Conservation (phyloP, 2,797 vertebrate species). For the Orientallactaga sibirica region DNA sequence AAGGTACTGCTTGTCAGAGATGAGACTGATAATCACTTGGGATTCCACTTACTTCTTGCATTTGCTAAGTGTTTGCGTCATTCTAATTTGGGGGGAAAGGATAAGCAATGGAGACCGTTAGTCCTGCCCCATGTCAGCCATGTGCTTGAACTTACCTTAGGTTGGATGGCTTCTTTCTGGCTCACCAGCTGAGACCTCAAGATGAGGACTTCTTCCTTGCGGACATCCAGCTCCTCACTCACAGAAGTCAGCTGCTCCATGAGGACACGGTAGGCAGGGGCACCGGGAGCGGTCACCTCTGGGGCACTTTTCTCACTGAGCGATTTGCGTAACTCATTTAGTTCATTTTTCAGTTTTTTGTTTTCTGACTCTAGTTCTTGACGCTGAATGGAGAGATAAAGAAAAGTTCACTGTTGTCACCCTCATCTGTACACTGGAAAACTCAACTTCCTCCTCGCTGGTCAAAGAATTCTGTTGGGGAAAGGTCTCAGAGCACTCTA, state of each 20-base stretch:
- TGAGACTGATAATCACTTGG: conserved; percentile 27
- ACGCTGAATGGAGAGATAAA: conserved; percentile 89
- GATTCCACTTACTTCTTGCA: conserved; percentile 15
- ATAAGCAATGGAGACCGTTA: neutral
- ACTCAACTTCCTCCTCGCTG: neutral
- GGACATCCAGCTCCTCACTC: conserved; percentile 97
- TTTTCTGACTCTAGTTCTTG: conserved; percentile 99
- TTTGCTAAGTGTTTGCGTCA: neutral
- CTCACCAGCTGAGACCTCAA: conserved; percentile 98
- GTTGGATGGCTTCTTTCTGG: conserved; percentile 97
- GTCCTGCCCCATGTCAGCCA: neutral
- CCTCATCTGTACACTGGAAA: neutral
- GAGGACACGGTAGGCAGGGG: conserved; percentile 95
- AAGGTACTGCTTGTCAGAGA: conserved; percentile 32
- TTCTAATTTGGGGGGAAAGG: neutral
- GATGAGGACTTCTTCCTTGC: conserved; percentile 99
- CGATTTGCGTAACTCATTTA: conserved; percentile 95
- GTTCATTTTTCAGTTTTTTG: conserved; percentile 97
- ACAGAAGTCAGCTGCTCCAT: conserved; percentile 96
- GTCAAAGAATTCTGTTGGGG: conserved; percentile 38
- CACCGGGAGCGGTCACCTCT: conserved; percentile 92
- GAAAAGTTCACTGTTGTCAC: conserved; percentile 17
- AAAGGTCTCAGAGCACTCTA: conserved; percentile 22
- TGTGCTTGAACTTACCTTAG: conserved; percentile 91
- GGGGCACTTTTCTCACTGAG: conserved; percentile 91